Percentiles rank a stretch among this genome's conserved stretches.
Evolutionary conservation across 2,888 invertebrate genomes (phyloP).

Genomic region (Euzophera pinguis): DNA sequence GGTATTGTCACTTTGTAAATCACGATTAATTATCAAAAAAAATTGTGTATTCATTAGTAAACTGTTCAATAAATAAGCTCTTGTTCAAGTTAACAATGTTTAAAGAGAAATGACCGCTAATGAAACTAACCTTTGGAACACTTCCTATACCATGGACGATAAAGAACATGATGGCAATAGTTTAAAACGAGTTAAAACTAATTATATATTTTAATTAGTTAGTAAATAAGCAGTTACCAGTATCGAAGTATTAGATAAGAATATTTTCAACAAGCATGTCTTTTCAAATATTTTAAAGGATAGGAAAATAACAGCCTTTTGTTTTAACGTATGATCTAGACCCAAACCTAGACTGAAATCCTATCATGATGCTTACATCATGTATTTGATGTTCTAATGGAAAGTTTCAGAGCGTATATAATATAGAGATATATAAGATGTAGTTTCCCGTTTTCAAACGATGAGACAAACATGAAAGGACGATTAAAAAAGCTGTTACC

Average conservation of each 20-base stretch:
- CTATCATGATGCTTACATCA: no score
- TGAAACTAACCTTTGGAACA: constrained; percentile 29
- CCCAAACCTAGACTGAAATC: no score
- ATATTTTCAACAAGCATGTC: no score
- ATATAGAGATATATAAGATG: neutral
- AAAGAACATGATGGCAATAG: constrained; percentile 15
- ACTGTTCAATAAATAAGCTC: neutral
- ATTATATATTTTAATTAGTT: constrained; percentile 4
- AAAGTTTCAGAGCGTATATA: no score
- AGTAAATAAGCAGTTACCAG: constrained; percentile 3
- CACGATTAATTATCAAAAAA: constrained; percentile 3
- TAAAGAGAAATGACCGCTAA: constrained; percentile 18
- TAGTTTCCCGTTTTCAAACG: constrained; percentile 23
- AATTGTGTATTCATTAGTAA: neutral
- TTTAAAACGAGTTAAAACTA: constrained; percentile 5
- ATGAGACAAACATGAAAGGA: constrained; percentile 22
- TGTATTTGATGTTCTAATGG: no score
- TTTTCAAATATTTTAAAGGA: no score
- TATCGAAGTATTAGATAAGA: neutral
- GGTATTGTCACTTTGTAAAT: constrained; percentile 5
- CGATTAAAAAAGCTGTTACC: constrained; percentile 31
- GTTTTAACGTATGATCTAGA: no score
- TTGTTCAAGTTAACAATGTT: constrained; percentile 4
- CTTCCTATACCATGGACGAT: constrained; percentile 25
- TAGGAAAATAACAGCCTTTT: no score